phyloP scores from a whole-genome alignment of 23 tunicate species.

The Corella eumyota region DNA sequence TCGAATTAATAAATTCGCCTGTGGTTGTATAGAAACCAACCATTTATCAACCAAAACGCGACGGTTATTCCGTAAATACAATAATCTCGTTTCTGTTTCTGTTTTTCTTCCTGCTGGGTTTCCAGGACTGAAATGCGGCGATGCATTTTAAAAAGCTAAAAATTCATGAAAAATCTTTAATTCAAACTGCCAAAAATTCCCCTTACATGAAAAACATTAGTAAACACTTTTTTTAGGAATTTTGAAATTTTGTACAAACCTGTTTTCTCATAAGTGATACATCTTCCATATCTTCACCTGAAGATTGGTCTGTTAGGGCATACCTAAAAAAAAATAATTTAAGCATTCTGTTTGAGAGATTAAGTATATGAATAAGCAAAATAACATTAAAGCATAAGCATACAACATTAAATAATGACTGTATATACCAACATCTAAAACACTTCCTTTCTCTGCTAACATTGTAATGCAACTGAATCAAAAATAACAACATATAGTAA shows the following conservation, averaged over 20 bases:
- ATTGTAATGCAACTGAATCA: too few species aligned
- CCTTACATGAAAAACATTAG: too few species aligned
- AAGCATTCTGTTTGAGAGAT: too few species aligned
- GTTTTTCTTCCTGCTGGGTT: constrained; percentile 16
- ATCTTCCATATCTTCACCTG: constrained; percentile 46
- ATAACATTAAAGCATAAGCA: too few species aligned
- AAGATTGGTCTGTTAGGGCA: constrained; percentile 5
- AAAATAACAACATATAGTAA: too few species aligned
- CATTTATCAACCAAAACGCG: constrained; percentile 63
- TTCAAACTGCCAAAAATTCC: too few species aligned
- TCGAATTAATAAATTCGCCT: constrained; percentile 37
- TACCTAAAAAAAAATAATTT: too few species aligned
- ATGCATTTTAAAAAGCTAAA: constrained; percentile 54
- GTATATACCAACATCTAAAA: too few species aligned
- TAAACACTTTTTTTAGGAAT: not conserved
- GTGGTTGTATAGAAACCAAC: constrained; percentile 68
- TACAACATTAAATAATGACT: too few species aligned
- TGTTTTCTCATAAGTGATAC: constrained; percentile 40
- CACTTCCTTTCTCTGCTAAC: too few species aligned
- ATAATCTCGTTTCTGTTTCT: constrained; percentile 17
- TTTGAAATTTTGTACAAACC: constrained; percentile 15
- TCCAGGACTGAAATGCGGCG: constrained; percentile 33
- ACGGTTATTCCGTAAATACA: constrained; percentile 42
- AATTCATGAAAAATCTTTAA: not conserved
- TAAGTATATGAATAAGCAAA: too few species aligned